These are phyloP conservation scores for Zosterops hypoxanthus DNA, from an alignment of 2,113 vertebrate genomes.

Conservation along the genomic window DNA sequence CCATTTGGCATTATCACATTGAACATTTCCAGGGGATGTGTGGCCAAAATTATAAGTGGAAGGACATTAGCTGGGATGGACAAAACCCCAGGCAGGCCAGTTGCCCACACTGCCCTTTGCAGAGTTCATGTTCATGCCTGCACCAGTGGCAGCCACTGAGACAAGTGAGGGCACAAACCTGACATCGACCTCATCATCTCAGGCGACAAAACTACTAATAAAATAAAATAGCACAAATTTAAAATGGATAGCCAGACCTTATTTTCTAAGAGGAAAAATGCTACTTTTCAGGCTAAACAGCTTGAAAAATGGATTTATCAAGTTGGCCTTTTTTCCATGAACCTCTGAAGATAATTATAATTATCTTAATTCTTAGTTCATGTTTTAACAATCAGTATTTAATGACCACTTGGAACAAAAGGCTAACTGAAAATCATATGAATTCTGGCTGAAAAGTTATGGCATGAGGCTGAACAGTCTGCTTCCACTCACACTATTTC, in stretches of 20 bases:
- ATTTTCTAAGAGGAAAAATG: background rate
- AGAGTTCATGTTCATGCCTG: background rate
- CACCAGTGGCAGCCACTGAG: background rate
- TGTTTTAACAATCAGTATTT: background rate
- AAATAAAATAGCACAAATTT: background rate
- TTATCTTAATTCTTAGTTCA: background rate
- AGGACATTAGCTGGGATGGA: background rate
- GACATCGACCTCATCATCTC: background rate
- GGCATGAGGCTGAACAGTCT: accelerated
- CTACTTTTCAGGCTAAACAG: background rate
- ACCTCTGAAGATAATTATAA: background rate
- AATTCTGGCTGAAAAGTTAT: background rate
- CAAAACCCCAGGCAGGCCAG: background rate
- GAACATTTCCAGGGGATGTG: background rate
- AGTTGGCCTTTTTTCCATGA: background rate
- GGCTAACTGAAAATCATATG: background rate
- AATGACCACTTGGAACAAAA: background rate
- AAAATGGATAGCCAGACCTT: background rate
- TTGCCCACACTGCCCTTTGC: background rate
- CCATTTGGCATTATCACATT: background rate
- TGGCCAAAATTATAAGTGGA: background rate
- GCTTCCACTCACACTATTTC: background rate
- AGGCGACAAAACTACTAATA: background rate
- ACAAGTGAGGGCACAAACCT: background rate
- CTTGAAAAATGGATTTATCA: background rate